Base-by-base conservation (phyloP, 2,797 vertebrate genomes). In the Ambastaia sidthimunki region DNA sequence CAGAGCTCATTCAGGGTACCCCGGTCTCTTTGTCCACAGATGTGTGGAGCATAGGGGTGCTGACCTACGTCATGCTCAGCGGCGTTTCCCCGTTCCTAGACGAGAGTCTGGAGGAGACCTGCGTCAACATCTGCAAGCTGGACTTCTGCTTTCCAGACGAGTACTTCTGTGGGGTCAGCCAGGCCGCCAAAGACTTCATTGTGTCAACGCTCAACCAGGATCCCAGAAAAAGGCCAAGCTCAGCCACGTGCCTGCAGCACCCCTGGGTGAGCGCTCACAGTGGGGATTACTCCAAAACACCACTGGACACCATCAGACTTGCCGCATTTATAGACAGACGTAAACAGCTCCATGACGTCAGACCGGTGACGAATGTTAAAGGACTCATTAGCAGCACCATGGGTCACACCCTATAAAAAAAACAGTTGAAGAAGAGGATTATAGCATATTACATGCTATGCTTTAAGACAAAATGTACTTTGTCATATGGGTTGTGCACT, bases 11-110 rank as follows among this genome's bases (percentile, higher is more conserved):
- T 86, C 95, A 95, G 50, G 98, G 97, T 34, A 92, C 93, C 1
- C 95, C 98, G 0, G 97, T 99, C n/a, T 96, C 96, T 3, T 87
- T 97, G 37, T 95, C 95, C 21, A 96, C 97, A 0, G 98, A 99
- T 11, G 92, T 98, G 86, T 99, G 98, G 98, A 98, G 97, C 84
- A 87, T 97, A 0, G 98, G 97, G 1, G 97, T 99, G 31, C 91
- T 99, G 83, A 94, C 96, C 0, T 99, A 99, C 0, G 94, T 99
- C 80, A 95, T 96, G 95, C 88, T 99, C 68, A 99, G 98, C 0
- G 98, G 98, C 0, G 98, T 99, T 5, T 99, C 98, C 10, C 98
- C 98, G 0, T 99, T 99, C 87, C 89, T 99, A 84, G 98, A 99
- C 1, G 98, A 99, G 84, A 99, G 97, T 48, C 95, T 94, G 5